Evolutionary conservation across 2,888 invertebrate genomes (phyloP).

Genomic region (Phalera bucephala): DNA sequence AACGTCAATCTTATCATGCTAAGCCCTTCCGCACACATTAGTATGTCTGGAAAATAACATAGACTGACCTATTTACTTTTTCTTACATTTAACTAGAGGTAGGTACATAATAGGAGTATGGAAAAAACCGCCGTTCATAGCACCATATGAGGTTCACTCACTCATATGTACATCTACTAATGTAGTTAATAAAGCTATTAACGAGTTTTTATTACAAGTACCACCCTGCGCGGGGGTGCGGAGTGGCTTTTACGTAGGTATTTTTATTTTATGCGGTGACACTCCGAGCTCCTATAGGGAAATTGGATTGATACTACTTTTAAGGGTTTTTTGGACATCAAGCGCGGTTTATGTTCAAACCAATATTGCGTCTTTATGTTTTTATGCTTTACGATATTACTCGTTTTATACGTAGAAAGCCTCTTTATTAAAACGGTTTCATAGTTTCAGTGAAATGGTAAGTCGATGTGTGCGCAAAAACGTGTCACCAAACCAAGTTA

Average conservation of each 20-base stretch:
- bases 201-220: conserved; percentile 67
- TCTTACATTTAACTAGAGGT: no score
- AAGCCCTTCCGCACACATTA: no score
- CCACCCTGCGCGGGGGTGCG: conserved; percentile 29
- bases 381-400: conserved; percentile 61
- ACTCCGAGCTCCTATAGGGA: conserved; percentile 73
- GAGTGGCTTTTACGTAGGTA: conserved; percentile 70
- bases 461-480: no score
- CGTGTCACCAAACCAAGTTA: no score
- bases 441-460: neutral
- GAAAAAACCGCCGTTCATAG: conserved; percentile 8
- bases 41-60: no score
- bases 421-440: neutral
- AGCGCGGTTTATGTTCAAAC: conserved; percentile 65
- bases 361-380: conserved; percentile 70
- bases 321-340: conserved; percentile 74
- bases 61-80: no score
- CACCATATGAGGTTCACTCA: conserved; percentile 28
- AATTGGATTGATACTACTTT: conserved; percentile 81
- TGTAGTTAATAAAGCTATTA: conserved; percentile 71
- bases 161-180: conserved; percentile 37
- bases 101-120: no score
- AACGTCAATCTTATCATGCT: no score
- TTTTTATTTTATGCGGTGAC: conserved; percentile 80
- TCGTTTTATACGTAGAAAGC: conserved; percentile 29